Percentiles rank a stretch among this genome's conserved stretches.
These are phyloP conservation scores for Coelogynopora nodosa DNA, from an alignment of 2,888 invertebrate genomes.

Conservation along the genomic window DNA sequence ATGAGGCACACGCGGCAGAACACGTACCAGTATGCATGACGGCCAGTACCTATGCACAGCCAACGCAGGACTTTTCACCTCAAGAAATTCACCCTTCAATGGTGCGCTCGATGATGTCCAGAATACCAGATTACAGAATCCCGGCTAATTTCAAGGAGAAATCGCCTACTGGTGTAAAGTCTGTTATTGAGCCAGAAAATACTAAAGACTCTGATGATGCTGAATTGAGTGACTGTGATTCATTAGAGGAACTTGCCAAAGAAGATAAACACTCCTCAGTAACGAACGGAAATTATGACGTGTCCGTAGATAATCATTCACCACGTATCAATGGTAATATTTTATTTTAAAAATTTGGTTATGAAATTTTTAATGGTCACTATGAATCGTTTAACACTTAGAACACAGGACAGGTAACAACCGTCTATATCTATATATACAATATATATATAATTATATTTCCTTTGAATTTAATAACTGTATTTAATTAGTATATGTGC, in stretches of 20 bases:
- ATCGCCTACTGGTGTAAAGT: neutral
- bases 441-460: too few species aligned
- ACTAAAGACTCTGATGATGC: neutral
- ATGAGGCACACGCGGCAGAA: neutral
- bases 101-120: neutral
- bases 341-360: too few species aligned
- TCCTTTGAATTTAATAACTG: too few species aligned
- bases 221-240: neutral
- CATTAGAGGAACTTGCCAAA: neutral
- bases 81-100: neutral
- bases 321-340: too few species aligned
- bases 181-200: neutral
- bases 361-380: too few species aligned
- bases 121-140: neutral
- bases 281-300: too few species aligned
- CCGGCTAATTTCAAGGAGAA: neutral
- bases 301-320: too few species aligned
- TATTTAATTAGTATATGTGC: too few species aligned
- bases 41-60: neutral
- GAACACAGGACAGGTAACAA: too few species aligned
- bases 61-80: neutral
- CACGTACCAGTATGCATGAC: neutral
- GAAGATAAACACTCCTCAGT: too few species aligned
- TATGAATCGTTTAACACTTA: too few species aligned
- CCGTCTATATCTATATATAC: too few species aligned